These are phyloP conservation scores for Halcyon smyrnensis DNA, from an alignment of 2,797 vertebrate genomes.

Conservation along the genomic window DNA sequence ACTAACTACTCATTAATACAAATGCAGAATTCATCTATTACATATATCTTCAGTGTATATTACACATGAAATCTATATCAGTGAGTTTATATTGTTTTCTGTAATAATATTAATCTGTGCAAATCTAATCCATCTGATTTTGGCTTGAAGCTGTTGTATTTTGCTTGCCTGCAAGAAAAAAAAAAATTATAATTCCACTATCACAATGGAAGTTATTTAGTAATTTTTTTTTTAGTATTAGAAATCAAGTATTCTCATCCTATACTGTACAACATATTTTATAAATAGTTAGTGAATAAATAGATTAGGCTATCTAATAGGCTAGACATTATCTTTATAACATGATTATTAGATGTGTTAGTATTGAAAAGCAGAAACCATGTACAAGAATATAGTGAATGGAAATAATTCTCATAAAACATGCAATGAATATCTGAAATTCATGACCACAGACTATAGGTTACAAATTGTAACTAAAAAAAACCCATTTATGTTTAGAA, in stretches of 20 bases:
- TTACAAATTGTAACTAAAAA: not conserved
- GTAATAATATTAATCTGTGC: not conserved
- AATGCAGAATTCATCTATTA: not conserved
- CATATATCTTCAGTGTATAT: not conserved
- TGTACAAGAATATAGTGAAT: not conserved
- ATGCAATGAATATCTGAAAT: not conserved
- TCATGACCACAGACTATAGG: not conserved
- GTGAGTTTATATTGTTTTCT: not conserved
- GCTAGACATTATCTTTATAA: not conserved
- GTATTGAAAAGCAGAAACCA: not conserved
- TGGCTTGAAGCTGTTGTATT: not conserved
- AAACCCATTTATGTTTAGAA: not conserved
- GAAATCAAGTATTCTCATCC: not conserved
- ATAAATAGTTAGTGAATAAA: not conserved
- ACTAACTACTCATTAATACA: not conserved
- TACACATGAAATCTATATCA: not conserved
- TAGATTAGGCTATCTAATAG: not conserved
- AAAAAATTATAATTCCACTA: conserved; percentile 13
- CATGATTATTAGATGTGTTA: not conserved
- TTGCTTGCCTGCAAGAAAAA: not conserved
- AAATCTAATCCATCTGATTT: not conserved
- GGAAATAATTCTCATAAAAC: not conserved
- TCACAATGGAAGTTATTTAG: conserved; percentile 4
- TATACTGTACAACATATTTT: not conserved
- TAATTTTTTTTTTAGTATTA: not conserved